Conservation (phyloP, 2,797 vertebrate species). For the Poeciliopsis turneri region DNA sequence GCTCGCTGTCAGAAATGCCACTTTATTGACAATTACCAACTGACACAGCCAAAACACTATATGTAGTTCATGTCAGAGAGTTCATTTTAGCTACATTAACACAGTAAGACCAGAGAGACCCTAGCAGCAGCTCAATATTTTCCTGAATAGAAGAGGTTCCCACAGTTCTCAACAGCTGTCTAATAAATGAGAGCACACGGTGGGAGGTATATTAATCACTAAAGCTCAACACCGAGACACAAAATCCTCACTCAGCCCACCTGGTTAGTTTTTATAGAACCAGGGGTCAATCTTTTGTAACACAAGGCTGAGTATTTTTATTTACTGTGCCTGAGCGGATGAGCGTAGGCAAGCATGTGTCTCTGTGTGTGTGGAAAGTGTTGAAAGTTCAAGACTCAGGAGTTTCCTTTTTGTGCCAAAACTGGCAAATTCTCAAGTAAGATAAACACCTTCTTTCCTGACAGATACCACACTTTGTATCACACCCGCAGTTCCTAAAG, state of each 20-base stretch:
- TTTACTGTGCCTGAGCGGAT: slow-evolving; percentile 45
- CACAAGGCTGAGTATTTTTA: slow-evolving; percentile 46
- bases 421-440: slow-evolving; percentile 43
- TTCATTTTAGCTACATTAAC: slow-evolving; percentile 30
- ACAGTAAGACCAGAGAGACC: slow-evolving; percentile 25
- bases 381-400: slow-evolving; percentile 36
- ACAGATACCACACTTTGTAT: slow-evolving; percentile 50
- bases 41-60: not conserved
- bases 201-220: slow-evolving; percentile 79
- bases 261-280: slow-evolving; percentile 61
- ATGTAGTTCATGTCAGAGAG: slow-evolving; percentile 15
- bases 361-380: slow-evolving; percentile 21
- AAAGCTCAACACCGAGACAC: slow-evolving; percentile 57
- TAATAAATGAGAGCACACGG: slow-evolving; percentile 66
- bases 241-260: slow-evolving; percentile 69
- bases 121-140: slow-evolving; percentile 34
- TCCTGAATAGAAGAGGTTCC: slow-evolving; percentile 62
- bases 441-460: slow-evolving; percentile 59
- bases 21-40: not conserved
- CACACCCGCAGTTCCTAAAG: slow-evolving; percentile 21
- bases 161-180: slow-evolving; percentile 68
- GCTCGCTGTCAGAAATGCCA: not conserved
- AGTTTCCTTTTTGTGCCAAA: slow-evolving; percentile 31
- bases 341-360: slow-evolving; percentile 22
- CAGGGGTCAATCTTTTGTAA: slow-evolving; percentile 55